Percentiles rank a stretch among this genome's conserved stretches.
Conservation (phyloP, 2,113 vertebrate species). For the Athene noctua region DNA sequence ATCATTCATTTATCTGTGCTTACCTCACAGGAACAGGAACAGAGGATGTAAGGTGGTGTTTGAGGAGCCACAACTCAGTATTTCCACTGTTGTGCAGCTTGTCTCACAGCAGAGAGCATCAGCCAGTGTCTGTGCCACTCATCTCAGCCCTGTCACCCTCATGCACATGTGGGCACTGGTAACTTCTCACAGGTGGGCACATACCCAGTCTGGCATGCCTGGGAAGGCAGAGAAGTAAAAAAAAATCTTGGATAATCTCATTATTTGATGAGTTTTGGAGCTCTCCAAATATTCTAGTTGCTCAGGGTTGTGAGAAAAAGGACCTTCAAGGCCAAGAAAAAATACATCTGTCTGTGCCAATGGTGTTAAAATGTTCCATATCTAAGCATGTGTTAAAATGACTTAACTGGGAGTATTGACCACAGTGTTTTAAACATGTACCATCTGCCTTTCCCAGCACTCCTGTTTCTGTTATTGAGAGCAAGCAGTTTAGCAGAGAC, state of each 20-base stretch:
- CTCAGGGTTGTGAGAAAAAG: not conserved
- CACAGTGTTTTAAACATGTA: not conserved
- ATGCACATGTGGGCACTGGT: too few species aligned
- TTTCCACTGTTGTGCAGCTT: not conserved
- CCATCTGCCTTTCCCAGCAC: not conserved
- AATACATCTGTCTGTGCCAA: not conserved
- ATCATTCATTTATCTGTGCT: not conserved
- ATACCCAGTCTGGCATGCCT: not conserved
- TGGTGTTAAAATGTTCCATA: not conserved
- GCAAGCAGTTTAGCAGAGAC: not conserved
- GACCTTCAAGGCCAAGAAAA: not conserved
- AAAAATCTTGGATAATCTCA: not conserved
- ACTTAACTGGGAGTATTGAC: not conserved
- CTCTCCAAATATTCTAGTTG: not conserved
- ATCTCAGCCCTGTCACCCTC: not conserved
- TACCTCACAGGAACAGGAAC: not conserved
- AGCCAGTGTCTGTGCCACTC: not conserved
- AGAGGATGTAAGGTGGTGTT: not conserved
- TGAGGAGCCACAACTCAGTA: not conserved
- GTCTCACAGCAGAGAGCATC: not conserved
- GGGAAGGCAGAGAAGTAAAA: not conserved
- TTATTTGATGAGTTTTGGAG: not conserved
- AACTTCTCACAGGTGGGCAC: fast-evolving
- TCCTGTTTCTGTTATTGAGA: not conserved
- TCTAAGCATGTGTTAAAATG: not conserved